Evolutionary conservation across 2,113 vertebrate species (phyloP), one percentile per base, ranked within the genome.

Genomic region (Capreolus pygargus): DNA sequence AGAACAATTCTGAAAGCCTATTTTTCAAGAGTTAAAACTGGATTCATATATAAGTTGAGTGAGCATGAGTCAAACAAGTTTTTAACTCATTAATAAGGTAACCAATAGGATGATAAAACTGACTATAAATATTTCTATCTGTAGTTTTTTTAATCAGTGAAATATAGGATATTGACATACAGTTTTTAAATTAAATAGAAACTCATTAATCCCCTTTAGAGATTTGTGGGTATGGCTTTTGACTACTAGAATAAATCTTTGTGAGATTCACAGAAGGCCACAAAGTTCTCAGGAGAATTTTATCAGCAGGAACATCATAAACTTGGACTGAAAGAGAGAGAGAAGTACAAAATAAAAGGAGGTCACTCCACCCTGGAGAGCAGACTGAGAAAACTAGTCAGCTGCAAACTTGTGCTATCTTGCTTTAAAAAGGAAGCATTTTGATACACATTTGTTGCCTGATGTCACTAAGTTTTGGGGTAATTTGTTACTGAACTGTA

Each of bases 11-110:
- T 93, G 47, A 33, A 95, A 86, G 33, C 85, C 39, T 45, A 36
- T 60, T 86, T 98, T 93, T 84, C n/a, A 92, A 86, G 89, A 70
- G 6, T 79, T 79, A 60, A 64, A 90, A 92, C 17, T 90, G 55
- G 43, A 25, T 91, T 91, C 67, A 89, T 76, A 57, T 0, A 27
- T 9, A 86, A 50, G 15, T 55, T 87, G 43, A 89, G 17, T 43
- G 25, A 93, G 54, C 3, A 39, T 28, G 55, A 79, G n/a, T 67
- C 9, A 67, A 61, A 25, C 6, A 39, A 39, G n/a, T 61, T 82
- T 30, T 82, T 85, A 52, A 43, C 16, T 89, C 61, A 30, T 82
- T 30, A 89, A 36, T 67, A 47, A 85, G 15, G 5, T 6, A 54
- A 5, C 19, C 43, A 92, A 16, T 43, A 55, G 23, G 52, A 78